Evolutionary conservation across 2,797 vertebrate species (phyloP).

Genomic region (Leucoraja ocellata): DNA sequence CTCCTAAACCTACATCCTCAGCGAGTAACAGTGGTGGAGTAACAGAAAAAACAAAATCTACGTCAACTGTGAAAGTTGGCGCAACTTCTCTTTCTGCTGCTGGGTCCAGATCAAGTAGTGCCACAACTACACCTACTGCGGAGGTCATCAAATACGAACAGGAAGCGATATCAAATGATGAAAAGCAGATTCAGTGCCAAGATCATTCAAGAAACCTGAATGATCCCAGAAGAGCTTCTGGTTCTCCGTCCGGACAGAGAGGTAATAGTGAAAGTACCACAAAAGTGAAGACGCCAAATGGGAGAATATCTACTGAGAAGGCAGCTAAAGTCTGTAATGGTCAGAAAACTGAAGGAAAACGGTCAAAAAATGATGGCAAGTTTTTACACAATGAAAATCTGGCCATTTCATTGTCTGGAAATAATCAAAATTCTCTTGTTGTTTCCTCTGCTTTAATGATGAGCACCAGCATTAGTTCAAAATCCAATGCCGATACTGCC

Average conservation of each 20-base stretch:
- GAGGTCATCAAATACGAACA: conserved; percentile 77
- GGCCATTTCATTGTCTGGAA: conserved; percentile 62
- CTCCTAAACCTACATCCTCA: conserved; percentile 68
- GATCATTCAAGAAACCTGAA: conserved; percentile 48
- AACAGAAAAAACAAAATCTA: conserved; percentile 60
- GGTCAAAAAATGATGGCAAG: conserved; percentile 60
- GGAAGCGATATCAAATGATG: conserved; percentile 65
- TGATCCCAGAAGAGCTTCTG: conserved; percentile 45
- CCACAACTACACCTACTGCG: conserved; percentile 51
- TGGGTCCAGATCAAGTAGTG: conserved; percentile 55
- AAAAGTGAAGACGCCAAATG: conserved; percentile 66
- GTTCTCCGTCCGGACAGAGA: conserved; percentile 51
- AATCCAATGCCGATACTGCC: conserved; percentile 56
- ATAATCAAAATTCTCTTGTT: conserved; percentile 64
- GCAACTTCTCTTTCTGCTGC: conserved; percentile 71
- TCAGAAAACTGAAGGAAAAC: conserved; percentile 58
- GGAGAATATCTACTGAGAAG: conserved; percentile 66
- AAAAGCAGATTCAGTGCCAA: conserved; percentile 60
- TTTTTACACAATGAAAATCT: conserved; percentile 55
- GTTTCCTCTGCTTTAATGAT: conserved; percentile 59
- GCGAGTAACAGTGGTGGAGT: conserved; percentile 52
- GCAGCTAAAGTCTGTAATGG: conserved; percentile 56
- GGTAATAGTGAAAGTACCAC: conserved; percentile 55
- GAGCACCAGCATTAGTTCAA: conserved; percentile 59
- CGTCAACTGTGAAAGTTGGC: conserved; percentile 67